These are phyloP conservation scores for Campaea margaritaria DNA, from an alignment of 2,888 invertebrate species.

Conservation along the genomic window DNA sequence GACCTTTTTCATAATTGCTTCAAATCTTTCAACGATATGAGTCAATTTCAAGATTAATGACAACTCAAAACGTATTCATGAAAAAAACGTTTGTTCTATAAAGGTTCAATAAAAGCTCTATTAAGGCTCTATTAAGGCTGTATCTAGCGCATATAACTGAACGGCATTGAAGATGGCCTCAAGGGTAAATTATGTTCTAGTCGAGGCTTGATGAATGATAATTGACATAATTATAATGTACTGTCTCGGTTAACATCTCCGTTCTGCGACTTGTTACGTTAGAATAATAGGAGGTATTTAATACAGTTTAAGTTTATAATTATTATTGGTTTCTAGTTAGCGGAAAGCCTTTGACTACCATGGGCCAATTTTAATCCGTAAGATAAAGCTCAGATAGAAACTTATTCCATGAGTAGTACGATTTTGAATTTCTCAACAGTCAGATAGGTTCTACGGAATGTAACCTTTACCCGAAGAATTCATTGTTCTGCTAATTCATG, in stretches of 20 bases:
- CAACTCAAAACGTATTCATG: not conserved
- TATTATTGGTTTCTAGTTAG: too few species aligned
- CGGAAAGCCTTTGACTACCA: too few species aligned
- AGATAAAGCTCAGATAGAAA: too few species aligned
- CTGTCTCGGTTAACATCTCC: constrained; percentile 10
- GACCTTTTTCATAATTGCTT: too few species aligned
- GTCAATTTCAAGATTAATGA: not conserved
- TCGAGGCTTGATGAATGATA: constrained; percentile 42
- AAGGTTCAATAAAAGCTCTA: constrained; percentile 12
- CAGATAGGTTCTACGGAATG: too few species aligned
- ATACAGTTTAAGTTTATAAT: not conserved
- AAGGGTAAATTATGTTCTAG: constrained; percentile 48
- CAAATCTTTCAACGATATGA: not conserved
- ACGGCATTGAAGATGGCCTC: constrained; percentile 44
- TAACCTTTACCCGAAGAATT: too few species aligned
- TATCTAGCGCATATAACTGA: constrained; percentile 28
- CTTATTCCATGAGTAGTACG: too few species aligned
- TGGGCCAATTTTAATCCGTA: too few species aligned
- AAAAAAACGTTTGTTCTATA: constrained; percentile 1
- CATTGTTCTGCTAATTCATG: too few species aligned
- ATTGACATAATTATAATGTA: constrained; percentile 38
- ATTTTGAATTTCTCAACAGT: too few species aligned
- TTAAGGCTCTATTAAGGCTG: constrained; percentile 8
- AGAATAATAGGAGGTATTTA: not conserved
- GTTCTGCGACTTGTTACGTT: constrained; percentile 12